Base-by-base conservation (phyloP, 2,888 invertebrate species). In the Leptopilina myrica region DNA sequence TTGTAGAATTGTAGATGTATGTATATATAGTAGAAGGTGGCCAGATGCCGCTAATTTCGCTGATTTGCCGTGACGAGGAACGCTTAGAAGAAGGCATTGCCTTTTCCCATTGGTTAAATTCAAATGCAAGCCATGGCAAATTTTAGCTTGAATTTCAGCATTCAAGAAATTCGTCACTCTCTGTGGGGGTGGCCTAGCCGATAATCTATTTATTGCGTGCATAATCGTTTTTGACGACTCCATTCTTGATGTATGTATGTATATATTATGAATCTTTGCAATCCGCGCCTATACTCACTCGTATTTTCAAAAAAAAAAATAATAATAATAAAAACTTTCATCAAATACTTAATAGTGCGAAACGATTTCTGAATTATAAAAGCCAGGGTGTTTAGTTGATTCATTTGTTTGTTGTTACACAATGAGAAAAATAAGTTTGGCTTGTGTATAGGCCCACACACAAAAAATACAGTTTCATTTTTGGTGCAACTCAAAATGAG, bases 171-270 rank as follows among this genome's bases (percentile, higher is more conserved):
- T 89, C 87, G 86, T 88, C 87, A 87, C 87, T 84, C 89, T 40
- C 88, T 76, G 79, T 86, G 84, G 88, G 88, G 86, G 85, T 83
- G 83, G 81, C 85, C 84, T 81, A 79, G 84, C 80, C 89, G 83
- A 90, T 90, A 90, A 90, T 89, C 90, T 89, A 89, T 89, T 90
- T 89, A 90, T 89, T 88, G 88, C 89, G 85, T 89, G 88, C 85
- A 90, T 89, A 90, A 89, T 89, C 87, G 85, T 76, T 79, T 81
- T 78, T 78, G 83, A 67, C 81, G 79, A 78, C 82, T 82, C 78
- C 76, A 82, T 83, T 84, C 81, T 80, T 43, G 6, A 43, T 43
- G 20, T 20, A 8, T 43, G 43, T 43, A 49, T 49, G 9, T 49
- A 49, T 20, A 20, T 20, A 20, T 20, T 20, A 20, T 62, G 62